Base-by-base conservation (phyloP, 2,888 invertebrate species). In the Napeogenes inachia region DNA sequence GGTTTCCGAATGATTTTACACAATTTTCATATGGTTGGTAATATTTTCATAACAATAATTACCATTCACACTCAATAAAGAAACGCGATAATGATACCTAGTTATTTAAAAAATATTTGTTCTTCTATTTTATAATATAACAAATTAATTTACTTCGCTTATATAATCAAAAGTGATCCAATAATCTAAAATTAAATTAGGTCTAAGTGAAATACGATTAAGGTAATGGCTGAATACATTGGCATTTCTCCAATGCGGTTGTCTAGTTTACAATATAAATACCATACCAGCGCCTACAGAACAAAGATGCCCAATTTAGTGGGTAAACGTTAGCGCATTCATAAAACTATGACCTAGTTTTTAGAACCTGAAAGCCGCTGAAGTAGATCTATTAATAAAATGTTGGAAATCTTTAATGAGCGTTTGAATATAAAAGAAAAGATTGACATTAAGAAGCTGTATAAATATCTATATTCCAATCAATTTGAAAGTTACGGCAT, bases 291-390 rank as follows among this genome's bases (percentile, higher is more conserved):
- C 57, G 50, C 55, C 21, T 21, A 60, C 45, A 33, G 12, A 12
- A 57, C 50, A 60, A 60, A 53, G 59, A 56, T 56, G 45, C 56
- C 55, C 57, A 63, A 61, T 63, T 57, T 56, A 45, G 56, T 54
- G 54, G 47, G 59, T 61, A 59, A 54, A 56, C 62, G 56, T 58
- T 45, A 54, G 60, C 54, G 50, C 60, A 66, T 59, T 61, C 56
- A 63, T 56, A 63, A 61, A 61, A 59, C 61, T 50, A 56, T 56
- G 58, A 56, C 61, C 63, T 57, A 59, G n/a, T 55, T 62, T 21
- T 59, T 33, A 33, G 13, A 21, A 38, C 45, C 56, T 56, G 21
- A 56, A 59, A 62, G 45, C 47, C 42, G 10, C 42, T 42, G 42
- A 38, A 32, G 54, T 45, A 45, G 54, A 54, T 47, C 50, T 59